Evolutionary conservation across 2,888 invertebrate genomes (phyloP).

Genomic region (Diarsia brunnea): DNA sequence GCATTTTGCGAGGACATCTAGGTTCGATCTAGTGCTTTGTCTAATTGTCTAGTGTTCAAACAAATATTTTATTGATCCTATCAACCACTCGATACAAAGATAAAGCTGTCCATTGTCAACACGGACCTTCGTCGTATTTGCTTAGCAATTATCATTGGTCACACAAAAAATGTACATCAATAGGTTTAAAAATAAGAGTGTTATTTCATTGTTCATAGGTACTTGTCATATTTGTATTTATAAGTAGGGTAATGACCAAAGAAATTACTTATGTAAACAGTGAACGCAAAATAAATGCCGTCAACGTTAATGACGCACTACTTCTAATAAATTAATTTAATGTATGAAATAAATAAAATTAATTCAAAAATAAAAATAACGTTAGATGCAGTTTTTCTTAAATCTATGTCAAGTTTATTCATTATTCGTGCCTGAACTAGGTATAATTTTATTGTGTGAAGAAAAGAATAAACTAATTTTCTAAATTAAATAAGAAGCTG

Average conservation of each 20-base stretch:
- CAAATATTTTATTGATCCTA: slow-evolving; percentile 33
- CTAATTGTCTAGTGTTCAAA: neutral
- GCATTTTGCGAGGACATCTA: neutral
- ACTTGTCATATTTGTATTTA: neutral
- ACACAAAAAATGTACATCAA: slow-evolving; percentile 16
- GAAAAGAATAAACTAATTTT: too few relatives aligned
- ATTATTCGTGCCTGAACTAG: too few relatives aligned
- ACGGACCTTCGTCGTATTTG: slow-evolving; percentile 26
- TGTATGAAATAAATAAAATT: neutral
- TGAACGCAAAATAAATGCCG: neutral
- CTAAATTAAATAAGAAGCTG: too few relatives aligned
- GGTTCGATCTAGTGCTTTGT: neutral
- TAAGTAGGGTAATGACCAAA: neutral
- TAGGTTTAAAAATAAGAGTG: neutral
- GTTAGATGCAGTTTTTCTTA: too few relatives aligned
- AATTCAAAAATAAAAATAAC: too few relatives aligned
- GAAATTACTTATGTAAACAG: neutral
- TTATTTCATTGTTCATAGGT: neutral
- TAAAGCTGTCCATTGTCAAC: slow-evolving; percentile 6
- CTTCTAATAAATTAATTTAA: neutral
- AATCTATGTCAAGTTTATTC: too few relatives aligned
- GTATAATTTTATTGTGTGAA: too few relatives aligned
- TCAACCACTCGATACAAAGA: slow-evolving; percentile 31
- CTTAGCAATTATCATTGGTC: slow-evolving; percentile 22
- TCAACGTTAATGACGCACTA: neutral